These are phyloP conservation scores for Thereva unica DNA, from an alignment of 2,888 invertebrate genomes.

Conservation along the genomic window DNA sequence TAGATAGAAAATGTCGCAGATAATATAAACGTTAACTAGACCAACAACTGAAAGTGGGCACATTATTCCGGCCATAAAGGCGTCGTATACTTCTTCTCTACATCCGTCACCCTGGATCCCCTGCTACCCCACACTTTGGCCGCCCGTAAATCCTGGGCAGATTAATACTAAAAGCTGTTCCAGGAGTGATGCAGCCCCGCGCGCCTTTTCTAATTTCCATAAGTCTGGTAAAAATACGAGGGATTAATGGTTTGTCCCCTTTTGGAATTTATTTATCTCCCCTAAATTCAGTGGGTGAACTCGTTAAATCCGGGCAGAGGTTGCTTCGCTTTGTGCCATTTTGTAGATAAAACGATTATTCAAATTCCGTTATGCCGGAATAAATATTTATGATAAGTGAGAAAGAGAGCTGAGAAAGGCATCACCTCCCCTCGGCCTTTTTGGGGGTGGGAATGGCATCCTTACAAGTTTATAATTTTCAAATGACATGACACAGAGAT, in stretches of 20 bases:
- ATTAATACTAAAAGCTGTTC: conserved; percentile 27
- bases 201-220: conserved; percentile 29
- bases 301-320: conserved; percentile 25
- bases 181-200: neutral
- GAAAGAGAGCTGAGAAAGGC: conserved; percentile 15
- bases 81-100: no score
- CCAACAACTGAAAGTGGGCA: no score
- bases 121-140: no score
- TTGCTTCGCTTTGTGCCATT: conserved; percentile 31
- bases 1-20: no score
- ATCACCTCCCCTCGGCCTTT: neutral
- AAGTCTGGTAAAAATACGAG: conserved; percentile 30
- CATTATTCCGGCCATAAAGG: no score
- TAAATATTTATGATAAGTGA: conserved; percentile 36
- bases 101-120: no score
- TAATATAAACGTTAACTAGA: no score
- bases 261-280: conserved; percentile 33
- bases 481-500: conserved; percentile 25
- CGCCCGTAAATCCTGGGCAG: conserved; percentile 4
- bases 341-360: conserved; percentile 33
- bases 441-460: neutral
- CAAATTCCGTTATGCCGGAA: conserved; percentile 31
- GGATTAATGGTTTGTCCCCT: conserved; percentile 32
- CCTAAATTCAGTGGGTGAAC: conserved; percentile 23
- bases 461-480: conserved; percentile 27